Conservation (phyloP, 1,140 invertebrate genomes). For the Ips nitidus region DNA sequence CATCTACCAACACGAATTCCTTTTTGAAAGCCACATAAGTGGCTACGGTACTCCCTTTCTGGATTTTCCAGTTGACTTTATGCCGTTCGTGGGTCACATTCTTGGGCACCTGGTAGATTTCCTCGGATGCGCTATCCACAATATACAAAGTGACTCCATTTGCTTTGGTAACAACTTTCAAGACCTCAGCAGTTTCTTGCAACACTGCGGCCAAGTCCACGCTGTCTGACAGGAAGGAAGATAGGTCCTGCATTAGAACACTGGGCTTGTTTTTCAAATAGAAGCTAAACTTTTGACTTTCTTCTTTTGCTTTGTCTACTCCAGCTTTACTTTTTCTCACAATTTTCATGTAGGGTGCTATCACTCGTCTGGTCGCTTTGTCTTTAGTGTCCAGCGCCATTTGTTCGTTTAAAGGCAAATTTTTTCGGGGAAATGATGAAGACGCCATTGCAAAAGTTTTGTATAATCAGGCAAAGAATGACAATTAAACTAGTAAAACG, state of each 20-base stretch:
- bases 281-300: slow-evolving; percentile 45
- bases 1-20: slow-evolving; percentile 55
- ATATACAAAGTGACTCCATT: slow-evolving; percentile 46
- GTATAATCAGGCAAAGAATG: too few relatives aligned
- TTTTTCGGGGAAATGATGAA: too few relatives aligned
- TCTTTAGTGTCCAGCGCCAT: slow-evolving; percentile 35
- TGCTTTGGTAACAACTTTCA: slow-evolving; percentile 57
- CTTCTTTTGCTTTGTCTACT: slow-evolving; percentile 38
- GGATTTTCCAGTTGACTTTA: slow-evolving; percentile 57
- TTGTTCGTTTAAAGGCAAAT: slow-evolving; percentile 13
- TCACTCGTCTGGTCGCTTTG: slow-evolving; percentile 55
- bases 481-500: too few relatives aligned
- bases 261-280: slow-evolving; percentile 48
- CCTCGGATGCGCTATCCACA: slow-evolving; percentile 55
- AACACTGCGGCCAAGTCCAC: slow-evolving; percentile 57
- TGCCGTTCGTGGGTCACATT: slow-evolving; percentile 52
- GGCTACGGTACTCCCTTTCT: slow-evolving; percentile 55
- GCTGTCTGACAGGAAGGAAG: slow-evolving; percentile 54
- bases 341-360: slow-evolving; percentile 58
- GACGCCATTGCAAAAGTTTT: too few relatives aligned
- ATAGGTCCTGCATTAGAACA: slow-evolving; percentile 46
- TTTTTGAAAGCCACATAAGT: slow-evolving; percentile 58
- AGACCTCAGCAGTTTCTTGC: slow-evolving; percentile 57
- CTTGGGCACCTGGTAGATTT: slow-evolving; percentile 54
- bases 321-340: slow-evolving; percentile 51